Percentiles rank a stretch among this genome's conserved stretches.
Evolutionary conservation across 2,113 vertebrate species (phyloP).

Genomic region (Sapajus apella): DNA sequence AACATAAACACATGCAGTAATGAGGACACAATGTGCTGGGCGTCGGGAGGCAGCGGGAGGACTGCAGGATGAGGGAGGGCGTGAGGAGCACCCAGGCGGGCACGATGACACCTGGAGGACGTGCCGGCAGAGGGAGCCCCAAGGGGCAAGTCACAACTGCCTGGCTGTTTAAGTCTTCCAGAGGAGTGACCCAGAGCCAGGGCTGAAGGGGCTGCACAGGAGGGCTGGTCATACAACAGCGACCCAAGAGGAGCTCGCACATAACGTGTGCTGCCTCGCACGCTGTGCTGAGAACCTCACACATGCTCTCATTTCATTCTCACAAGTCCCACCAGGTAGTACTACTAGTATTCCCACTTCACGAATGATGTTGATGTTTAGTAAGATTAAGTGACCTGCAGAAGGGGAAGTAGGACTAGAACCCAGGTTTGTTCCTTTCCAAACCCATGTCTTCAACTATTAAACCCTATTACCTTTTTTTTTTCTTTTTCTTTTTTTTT

Average conservation of each 20-base stretch:
- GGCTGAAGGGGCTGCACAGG: too few species aligned
- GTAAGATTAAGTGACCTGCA: background rate
- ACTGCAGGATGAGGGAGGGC: rapidly evolving
- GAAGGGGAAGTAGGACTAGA: background rate
- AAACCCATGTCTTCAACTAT: background rate
- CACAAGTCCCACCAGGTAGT: background rate
- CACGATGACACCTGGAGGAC: rapidly evolving
- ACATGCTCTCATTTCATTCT: background rate
- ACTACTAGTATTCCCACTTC: background rate
- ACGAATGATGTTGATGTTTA: background rate
- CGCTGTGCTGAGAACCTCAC: background rate
- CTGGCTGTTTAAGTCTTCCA: background rate
- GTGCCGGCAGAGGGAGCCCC: too few species aligned
- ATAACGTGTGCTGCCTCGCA: background rate
- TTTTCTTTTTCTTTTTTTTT: too few species aligned
- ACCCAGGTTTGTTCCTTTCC: background rate
- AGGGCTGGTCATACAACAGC: background rate
- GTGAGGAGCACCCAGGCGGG: background rate
- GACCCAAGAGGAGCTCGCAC: background rate
- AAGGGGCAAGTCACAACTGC: background rate
- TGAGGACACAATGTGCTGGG: background rate
- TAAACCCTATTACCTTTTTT: background rate
- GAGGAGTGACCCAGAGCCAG: background rate
- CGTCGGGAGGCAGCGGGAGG: background rate
- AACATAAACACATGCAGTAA: background rate